A percentile compares a stretch with the other conserved stretches of the same genome.
Conservation (phyloP, 2,113 vertebrate genomes). For the Eclectus roratus region DNA sequence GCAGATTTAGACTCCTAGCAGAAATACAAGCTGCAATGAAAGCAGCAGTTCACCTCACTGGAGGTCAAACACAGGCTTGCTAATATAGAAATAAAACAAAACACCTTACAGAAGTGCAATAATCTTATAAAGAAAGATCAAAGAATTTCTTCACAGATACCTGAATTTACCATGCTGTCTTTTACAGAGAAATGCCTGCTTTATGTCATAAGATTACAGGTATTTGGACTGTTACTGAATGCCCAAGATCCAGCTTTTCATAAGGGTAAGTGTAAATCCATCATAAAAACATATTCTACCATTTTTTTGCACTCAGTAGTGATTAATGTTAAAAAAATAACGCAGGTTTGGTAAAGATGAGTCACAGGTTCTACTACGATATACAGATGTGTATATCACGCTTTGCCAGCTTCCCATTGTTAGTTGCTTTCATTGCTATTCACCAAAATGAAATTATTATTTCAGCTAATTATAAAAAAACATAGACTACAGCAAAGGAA, state of each 20-base stretch:
- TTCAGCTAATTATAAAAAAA: background rate
- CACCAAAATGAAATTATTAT: background rate
- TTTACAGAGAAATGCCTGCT: background rate
- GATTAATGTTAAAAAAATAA: background rate
- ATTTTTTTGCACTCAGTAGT: background rate
- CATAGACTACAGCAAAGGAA: background rate
- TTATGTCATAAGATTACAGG: background rate
- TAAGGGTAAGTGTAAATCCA: background rate
- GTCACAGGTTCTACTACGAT: background rate
- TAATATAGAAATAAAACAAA: background rate
- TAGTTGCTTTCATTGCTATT: background rate
- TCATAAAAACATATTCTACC: rapidly evolving
- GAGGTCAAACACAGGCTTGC: background rate
- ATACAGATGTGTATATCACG: background rate
- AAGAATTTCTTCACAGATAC: background rate
- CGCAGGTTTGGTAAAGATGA: background rate
- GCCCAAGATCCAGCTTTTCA: background rate
- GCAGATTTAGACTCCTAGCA: background rate
- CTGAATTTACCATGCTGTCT: background rate
- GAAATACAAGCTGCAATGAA: background rate
- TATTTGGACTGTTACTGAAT: background rate
- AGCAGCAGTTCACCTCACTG: background rate
- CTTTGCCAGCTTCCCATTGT: background rate
- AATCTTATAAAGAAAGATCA: background rate
- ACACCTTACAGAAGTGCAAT: background rate